A percentile compares a stretch with the other conserved stretches of the same genome.
These are phyloP conservation scores for Drosophila virilis DNA, from an alignment of 1,140 invertebrate species.

Conservation along the genomic window DNA sequence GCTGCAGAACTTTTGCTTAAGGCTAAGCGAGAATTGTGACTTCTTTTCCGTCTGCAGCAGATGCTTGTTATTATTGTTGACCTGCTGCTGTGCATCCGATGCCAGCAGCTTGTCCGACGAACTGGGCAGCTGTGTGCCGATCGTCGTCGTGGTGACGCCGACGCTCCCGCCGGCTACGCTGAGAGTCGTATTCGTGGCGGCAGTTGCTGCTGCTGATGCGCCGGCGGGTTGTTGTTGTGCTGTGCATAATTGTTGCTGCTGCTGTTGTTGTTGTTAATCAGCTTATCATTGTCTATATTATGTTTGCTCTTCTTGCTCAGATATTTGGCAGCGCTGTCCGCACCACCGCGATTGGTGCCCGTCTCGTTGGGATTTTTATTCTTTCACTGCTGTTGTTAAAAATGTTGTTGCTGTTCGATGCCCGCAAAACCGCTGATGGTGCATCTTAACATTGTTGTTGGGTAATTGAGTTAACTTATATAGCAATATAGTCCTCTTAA, in stretches of 20 bases:
- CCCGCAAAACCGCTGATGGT: too few species aligned
- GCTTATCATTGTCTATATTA: slow-evolving; percentile 83
- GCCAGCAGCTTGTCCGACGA: slow-evolving; percentile 29
- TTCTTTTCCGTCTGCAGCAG: slow-evolving; percentile 81
- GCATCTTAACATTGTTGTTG: too few species aligned
- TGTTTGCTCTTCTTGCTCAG: slow-evolving; percentile 74
- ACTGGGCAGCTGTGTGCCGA: slow-evolving; percentile 17
- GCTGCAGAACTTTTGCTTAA: slow-evolving; percentile 94
- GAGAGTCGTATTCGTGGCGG: slow-evolving; percentile 14
- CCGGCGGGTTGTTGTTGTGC: slow-evolving; percentile 23
- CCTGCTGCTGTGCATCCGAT: slow-evolving; percentile 25
- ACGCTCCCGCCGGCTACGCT: too few species aligned
- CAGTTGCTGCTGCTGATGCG: slow-evolving; percentile 27
- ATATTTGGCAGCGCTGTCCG: slow-evolving; percentile 79
- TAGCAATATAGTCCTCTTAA: too few species aligned
- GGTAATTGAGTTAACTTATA: too few species aligned
- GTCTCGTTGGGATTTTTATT: background rate
- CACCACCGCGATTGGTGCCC: slow-evolving; percentile 61
- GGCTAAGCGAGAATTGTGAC: slow-evolving; percentile 86
- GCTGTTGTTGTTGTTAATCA: slow-evolving; percentile 68
- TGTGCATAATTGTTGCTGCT: slow-evolving; percentile 36
- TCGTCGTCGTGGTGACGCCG: slow-evolving; percentile 1
- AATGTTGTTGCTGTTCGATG: too few species aligned
- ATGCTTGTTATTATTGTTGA: slow-evolving; percentile 77
- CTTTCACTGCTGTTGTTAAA: too few species aligned